These are phyloP conservation scores for Odocoileus hemionus DNA, from an alignment of 2,113 vertebrate species.

Conservation along the genomic window DNA sequence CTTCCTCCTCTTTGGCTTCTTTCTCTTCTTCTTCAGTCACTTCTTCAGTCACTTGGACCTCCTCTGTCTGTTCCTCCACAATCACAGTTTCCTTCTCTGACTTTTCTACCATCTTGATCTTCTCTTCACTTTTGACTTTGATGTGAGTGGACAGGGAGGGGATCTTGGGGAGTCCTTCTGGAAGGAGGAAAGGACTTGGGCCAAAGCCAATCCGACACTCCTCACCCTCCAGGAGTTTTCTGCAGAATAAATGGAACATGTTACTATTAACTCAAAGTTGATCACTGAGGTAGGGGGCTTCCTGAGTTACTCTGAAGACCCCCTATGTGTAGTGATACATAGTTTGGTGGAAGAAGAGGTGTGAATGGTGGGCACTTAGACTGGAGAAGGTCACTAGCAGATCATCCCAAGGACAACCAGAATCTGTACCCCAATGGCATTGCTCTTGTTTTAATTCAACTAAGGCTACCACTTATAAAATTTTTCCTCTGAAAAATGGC, in stretches of 20 bases:
- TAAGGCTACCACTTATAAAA: not conserved
- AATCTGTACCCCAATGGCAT: not conserved
- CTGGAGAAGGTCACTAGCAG: not conserved
- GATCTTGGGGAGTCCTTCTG: slow-evolving; percentile 81
- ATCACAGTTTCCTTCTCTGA: slow-evolving; percentile 91
- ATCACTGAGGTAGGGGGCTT: not conserved
- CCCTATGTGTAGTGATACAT: not conserved
- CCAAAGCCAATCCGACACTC: slow-evolving; percentile 89
- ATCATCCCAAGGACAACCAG: not conserved
- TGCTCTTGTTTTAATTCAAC: not conserved
- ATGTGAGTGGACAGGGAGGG: slow-evolving; percentile 79
- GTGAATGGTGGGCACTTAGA: not conserved
- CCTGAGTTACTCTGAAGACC: not conserved
- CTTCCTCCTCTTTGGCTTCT: slow-evolving; percentile 75
- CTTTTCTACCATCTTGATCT: slow-evolving; percentile 84
- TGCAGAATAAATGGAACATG: slow-evolving; percentile 70
- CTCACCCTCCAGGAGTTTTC: slow-evolving; percentile 94
- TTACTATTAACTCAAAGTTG: not conserved
- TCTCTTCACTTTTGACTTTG: slow-evolving; percentile 90
- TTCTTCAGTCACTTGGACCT: slow-evolving; percentile 90
- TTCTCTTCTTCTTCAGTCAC: slow-evolving; percentile 89
- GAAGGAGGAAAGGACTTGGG: slow-evolving; percentile 84
- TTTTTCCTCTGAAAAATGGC: not conserved
- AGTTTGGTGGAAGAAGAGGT: not conserved
- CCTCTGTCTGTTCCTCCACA: slow-evolving; percentile 91